Conservation (phyloP, 2,797 vertebrate genomes). For the Amniataba percoides region DNA sequence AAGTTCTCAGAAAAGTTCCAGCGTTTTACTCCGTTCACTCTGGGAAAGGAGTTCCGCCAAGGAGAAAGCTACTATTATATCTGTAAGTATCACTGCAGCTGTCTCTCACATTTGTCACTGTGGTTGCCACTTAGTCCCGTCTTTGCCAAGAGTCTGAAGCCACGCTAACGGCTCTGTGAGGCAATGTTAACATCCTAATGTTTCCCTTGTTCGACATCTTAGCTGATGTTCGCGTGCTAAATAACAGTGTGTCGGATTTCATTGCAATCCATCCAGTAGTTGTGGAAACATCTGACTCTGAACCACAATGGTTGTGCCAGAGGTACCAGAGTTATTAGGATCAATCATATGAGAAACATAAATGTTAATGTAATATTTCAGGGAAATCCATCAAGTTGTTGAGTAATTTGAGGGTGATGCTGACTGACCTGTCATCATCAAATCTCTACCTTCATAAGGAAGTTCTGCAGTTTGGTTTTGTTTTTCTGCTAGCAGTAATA, state of each 20-base stretch:
- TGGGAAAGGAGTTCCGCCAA: conserved; percentile 95
- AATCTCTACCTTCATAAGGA: conserved; percentile 3
- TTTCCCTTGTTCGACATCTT: not conserved
- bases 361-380: not conserved
- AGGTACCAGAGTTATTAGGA: not conserved
- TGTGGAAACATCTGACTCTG: not conserved
- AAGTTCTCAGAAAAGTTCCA: conserved; percentile 97
- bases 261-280: not conserved
- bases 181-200: not conserved
- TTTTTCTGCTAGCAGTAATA: conserved; percentile 19
- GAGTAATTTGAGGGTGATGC: not conserved
- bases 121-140: not conserved
- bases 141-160: not conserved
- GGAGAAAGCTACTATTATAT: conserved; percentile 97
- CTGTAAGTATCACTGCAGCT: conserved; percentile 87
- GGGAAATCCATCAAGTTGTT: not conserved
- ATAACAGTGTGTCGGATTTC: not conserved
- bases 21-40: conserved; percentile 93
- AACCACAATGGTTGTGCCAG: not conserved
- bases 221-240: no score
- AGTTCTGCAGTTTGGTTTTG: not conserved
- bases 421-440: not conserved
- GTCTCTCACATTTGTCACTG: not conserved
- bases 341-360: not conserved
- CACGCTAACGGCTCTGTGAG: not conserved